Evolutionary conservation across 2,888 invertebrate species (phyloP), one percentile per base, ranked within the genome.

Genomic region (Nephrotoma appendiculata): DNA sequence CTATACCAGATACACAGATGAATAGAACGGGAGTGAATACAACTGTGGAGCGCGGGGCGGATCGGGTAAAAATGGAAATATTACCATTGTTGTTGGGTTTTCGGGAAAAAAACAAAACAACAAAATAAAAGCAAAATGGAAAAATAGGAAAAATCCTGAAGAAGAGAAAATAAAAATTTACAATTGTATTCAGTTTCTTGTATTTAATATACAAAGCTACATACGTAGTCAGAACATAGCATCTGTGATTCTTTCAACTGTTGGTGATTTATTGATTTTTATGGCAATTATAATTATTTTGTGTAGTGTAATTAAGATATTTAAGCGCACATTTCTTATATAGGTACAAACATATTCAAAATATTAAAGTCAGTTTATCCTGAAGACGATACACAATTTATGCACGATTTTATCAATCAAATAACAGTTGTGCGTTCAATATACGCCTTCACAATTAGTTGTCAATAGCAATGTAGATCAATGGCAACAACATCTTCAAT

Each of bases 261-360:
- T 85, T 85, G 85, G 44, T 44, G 85, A 85, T 85, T 85, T 85
- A 85, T 85, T 85, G 85, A 85, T 85, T 85, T 85, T 85, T 44
- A 85, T 85, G 31, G 44, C 85, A 85, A 85, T 85, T 85, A 85
- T 85, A 85, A 85, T 43, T 85, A 85, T 43, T 42, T 71, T 71
- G 71, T 71, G 11, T 31, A 31, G 71, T 9, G 71, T 71, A 71
- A 71, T 71, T 71, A 71, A 31, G 71, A 31, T 71, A 31, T 71
- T 71, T 71, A 5, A 71, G 31, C 31, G 31, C 71, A 71, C 12
- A 71, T 71, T 71, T 31, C 71, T 19, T 71, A 2, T 52, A 52
- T 52, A 52, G 15, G 7, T 52, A 52, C 52, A 52, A 5, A 52
- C 15, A 71, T 4, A 57, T 15, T 57, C 52, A 15, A 57, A 57